Percentiles rank a stretch among this genome's conserved stretches.
phyloP scores from a whole-genome alignment of 2,797 vertebrate species.

The Moxostoma hubbsi region DNA sequence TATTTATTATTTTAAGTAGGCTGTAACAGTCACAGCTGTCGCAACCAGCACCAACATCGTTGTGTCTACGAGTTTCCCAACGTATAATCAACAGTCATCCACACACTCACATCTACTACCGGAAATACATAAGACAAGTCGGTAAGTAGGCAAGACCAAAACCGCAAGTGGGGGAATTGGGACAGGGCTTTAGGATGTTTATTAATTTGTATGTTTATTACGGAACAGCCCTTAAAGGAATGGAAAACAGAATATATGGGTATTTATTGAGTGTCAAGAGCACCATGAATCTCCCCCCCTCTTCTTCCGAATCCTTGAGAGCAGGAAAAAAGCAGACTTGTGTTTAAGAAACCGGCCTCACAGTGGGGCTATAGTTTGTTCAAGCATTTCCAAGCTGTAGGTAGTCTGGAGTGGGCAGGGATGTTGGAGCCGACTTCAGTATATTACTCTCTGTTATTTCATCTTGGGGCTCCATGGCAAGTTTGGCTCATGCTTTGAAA shows the following conservation, averaged over 20 bases:
- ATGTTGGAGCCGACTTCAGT: constrained; percentile 55
- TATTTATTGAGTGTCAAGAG: constrained; percentile 22
- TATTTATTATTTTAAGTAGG: too few species aligned
- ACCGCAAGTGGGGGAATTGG: too few species aligned
- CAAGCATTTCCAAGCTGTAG: constrained; percentile 52
- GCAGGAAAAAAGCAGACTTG: constrained; percentile 45
- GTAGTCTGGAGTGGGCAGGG: constrained; percentile 39
- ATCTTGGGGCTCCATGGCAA: constrained; percentile 56
- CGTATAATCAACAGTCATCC: too few species aligned
- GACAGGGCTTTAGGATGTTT: neutral
- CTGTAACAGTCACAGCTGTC: too few species aligned
- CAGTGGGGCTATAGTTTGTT: constrained; percentile 47
- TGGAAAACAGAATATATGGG: neutral
- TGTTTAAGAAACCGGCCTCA: constrained; percentile 43
- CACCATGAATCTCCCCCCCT: neutral
- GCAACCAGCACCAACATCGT: too few species aligned
- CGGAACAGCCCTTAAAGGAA: neutral
- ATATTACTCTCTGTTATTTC: constrained; percentile 60
- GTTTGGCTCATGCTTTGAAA: constrained; percentile 65
- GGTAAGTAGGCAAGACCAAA: too few species aligned
- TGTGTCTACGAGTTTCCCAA: too few species aligned
- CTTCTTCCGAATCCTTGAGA: constrained; percentile 38
- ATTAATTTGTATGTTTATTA: constrained; percentile 7
- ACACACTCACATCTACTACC: too few species aligned
- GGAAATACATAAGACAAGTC: too few species aligned